Percentiles rank a stretch among this genome's conserved stretches.
Conservation (phyloP, 2,797 vertebrate species). For the Coendou prehensilis region DNA sequence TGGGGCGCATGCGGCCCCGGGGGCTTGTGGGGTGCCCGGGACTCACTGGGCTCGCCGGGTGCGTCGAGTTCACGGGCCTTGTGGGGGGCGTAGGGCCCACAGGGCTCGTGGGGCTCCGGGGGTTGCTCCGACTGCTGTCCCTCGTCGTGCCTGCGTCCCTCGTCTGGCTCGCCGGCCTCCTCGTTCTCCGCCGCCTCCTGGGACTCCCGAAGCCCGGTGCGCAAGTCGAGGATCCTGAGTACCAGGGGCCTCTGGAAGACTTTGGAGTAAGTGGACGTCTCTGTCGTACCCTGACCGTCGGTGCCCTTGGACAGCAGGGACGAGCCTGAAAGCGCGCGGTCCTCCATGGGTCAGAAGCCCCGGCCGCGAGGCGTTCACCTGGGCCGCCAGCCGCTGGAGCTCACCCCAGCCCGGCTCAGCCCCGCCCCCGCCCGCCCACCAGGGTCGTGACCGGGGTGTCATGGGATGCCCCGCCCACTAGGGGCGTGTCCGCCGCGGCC, state of each 20-base stretch:
- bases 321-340: background rate
- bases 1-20: fast-evolving
- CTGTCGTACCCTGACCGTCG: background rate
- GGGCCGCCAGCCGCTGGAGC: fast-evolving
- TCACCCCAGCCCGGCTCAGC: fast-evolving
- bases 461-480: fast-evolving
- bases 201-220: background rate
- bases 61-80: fast-evolving
- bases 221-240: background rate
- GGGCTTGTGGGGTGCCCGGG: no score
- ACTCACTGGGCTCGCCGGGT: background rate
- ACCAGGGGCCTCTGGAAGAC: background rate
- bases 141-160: fast-evolving
- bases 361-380: fast-evolving
- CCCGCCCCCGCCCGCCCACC: fast-evolving
- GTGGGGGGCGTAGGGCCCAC: fast-evolving
- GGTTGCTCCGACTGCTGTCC: background rate
- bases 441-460: no score
- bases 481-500: background rate
- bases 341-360: conserved; percentile 37
- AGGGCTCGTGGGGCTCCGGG: fast-evolving
- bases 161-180: no score
- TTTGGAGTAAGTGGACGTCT: background rate
- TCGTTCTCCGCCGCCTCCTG: background rate
- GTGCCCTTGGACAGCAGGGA: background rate